These are phyloP conservation scores for Lasiurus borealis DNA, from an alignment of 2,113 vertebrate species.

Conservation along the genomic window DNA sequence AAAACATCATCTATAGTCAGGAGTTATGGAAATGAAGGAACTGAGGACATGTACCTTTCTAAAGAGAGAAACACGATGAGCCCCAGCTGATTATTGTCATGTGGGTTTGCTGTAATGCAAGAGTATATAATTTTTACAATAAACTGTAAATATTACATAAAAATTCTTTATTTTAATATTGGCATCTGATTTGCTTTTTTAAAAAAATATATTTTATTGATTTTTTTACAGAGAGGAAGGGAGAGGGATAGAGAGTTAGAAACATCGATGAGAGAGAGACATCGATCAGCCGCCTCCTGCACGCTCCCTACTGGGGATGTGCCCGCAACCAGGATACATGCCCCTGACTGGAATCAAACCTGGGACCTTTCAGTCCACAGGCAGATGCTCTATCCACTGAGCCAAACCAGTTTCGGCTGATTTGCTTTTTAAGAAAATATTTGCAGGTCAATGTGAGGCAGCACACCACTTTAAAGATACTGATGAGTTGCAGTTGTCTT, in stretches of 20 bases:
- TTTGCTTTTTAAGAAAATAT: background rate
- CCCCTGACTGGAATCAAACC: too few relatives aligned
- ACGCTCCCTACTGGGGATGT: too few relatives aligned
- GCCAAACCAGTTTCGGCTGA: too few relatives aligned
- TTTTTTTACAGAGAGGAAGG: too few relatives aligned
- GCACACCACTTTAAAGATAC: background rate
- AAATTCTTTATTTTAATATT: background rate
- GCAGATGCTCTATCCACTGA: too few relatives aligned
- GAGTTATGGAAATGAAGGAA: background rate
- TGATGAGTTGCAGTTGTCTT: background rate
- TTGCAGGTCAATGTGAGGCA: background rate
- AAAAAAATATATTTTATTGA: too few relatives aligned
- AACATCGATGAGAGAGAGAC: too few relatives aligned
- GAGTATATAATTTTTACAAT: background rate
- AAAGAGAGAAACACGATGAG: background rate
- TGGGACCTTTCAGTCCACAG: too few relatives aligned
- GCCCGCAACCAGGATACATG: too few relatives aligned
- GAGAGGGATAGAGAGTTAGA: too few relatives aligned
- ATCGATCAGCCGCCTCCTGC: too few relatives aligned
- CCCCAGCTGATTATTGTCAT: background rate
- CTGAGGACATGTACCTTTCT: background rate
- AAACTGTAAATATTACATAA: background rate
- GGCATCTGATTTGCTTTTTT: background rate
- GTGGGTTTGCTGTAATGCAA: background rate
- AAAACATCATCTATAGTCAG: background rate